Conservation (phyloP, 2,888 invertebrate species). For the Lepas anatifera region DNA sequence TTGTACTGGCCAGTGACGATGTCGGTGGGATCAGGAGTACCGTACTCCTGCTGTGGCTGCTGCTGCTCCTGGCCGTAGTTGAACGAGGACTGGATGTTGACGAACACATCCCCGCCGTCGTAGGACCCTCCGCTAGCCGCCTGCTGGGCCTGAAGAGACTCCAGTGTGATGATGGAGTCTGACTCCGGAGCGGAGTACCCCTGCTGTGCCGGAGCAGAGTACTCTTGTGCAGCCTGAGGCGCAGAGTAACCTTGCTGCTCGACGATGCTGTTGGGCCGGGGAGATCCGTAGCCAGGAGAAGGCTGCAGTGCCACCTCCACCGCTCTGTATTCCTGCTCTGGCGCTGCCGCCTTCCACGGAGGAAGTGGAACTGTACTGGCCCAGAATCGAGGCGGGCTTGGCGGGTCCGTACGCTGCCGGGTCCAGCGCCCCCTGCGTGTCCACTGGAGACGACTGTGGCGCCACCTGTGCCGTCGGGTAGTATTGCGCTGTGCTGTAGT, state of each 20-base stretch:
- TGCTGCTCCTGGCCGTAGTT: not conserved
- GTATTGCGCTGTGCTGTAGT: not conserved
- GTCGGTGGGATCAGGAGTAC: not conserved
- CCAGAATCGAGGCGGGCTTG: not conserved
- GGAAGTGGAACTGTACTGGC: not conserved
- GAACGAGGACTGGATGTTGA: slow-evolving; percentile 3
- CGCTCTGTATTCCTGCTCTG: not conserved
- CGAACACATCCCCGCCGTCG: slow-evolving; percentile 1
- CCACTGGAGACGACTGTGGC: not conserved
- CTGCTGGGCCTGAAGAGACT: slow-evolving; percentile 2
- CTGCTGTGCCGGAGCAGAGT: not conserved
- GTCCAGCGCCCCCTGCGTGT: not conserved
- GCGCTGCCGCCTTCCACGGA: not conserved
- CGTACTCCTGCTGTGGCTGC: not conserved
- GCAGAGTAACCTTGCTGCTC: not conserved
- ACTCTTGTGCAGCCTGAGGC: not conserved
- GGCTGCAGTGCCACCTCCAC: not conserved
- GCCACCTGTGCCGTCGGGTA: not conserved
- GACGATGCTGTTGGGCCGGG: slow-evolving; percentile 4
- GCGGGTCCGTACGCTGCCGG: not conserved
- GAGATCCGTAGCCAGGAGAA: not conserved
- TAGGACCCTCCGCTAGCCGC: not conserved
- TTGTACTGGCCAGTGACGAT: slow-evolving; percentile 2
- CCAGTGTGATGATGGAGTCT: not conserved
- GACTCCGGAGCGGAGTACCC: not conserved